Evolutionary conservation across 1,140 invertebrate species (phyloP).

Genomic region (Zeugodacus cucurbitae): DNA sequence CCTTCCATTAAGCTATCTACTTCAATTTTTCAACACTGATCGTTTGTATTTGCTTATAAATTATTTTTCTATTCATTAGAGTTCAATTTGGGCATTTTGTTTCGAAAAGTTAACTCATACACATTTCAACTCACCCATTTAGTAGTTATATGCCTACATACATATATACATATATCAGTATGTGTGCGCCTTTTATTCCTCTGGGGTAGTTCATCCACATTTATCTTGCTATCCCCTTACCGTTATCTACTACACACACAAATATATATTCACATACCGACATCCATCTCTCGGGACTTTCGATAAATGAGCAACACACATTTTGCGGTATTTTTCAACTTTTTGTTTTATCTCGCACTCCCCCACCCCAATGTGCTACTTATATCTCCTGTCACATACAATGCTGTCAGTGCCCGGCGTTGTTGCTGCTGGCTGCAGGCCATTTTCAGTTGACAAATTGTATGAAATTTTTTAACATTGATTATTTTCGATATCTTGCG

Average conservation of each 20-base stretch:
- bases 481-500: not conserved
- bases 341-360: constrained; percentile 13
- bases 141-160: not conserved
- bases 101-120: not conserved
- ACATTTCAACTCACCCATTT: not conserved
- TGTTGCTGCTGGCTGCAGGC: not conserved
- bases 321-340: constrained; percentile 28
- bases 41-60: constrained; percentile 16
- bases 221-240: not conserved
- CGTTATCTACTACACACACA: not conserved
- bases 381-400: not conserved
- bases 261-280: not conserved
- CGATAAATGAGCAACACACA: constrained; percentile 15
- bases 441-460: constrained; percentile 36
- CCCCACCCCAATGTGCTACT: not conserved
- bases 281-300: not conserved
- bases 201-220: not conserved
- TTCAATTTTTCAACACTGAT: constrained; percentile 31
- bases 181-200: not conserved
- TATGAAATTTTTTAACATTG: constrained; percentile 36
- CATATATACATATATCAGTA: not conserved
- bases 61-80: constrained; percentile 30
- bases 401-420: not conserved
- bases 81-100: constrained; percentile 12
- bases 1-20: not conserved